Evolutionary conservation across 2,888 invertebrate genomes (phyloP).

Genomic region (Diplazon laetatorius): DNA sequence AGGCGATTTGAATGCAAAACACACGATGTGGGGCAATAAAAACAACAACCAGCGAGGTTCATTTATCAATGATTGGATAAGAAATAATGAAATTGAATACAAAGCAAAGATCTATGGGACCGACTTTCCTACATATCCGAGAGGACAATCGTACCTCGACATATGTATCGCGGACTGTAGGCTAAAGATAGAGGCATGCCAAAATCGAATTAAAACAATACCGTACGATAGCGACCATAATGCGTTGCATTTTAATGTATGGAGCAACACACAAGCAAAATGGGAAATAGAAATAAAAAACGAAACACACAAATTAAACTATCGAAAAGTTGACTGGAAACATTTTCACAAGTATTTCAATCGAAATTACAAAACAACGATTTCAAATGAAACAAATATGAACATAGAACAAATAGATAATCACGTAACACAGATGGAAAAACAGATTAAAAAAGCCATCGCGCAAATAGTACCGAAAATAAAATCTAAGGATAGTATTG

Average conservation of each 20-base stretch:
- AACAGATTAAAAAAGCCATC: conserved; percentile 6
- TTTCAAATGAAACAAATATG: no score
- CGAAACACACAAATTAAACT: conserved; percentile 3
- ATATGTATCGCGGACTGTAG: no score
- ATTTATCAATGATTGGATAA: no score
- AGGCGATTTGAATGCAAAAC: conserved; percentile 15
- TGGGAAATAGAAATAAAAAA: conserved; percentile 25
- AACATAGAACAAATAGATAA: conserved; percentile 14
- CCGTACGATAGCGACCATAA: conserved; percentile 29
- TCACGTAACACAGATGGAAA: background rate
- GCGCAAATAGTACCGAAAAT: background rate
- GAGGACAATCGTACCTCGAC: no score
- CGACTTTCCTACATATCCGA: no score
- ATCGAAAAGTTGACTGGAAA: conserved; percentile 18
- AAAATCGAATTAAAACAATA: no score
- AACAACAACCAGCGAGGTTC: conserved; percentile 5
- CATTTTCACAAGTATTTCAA: background rate
- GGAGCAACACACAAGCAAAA: background rate
- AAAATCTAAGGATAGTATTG: background rate
- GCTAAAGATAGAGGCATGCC: no score
- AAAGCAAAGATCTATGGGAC: conserved; percentile 25
- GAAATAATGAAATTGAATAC: conserved; percentile 27
- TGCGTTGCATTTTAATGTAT: background rate
- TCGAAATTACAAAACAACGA: background rate
- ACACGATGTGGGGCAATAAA: background rate